Evolutionary conservation across 2,113 vertebrate genomes (phyloP).

Genomic region (Microtus montanus): DNA sequence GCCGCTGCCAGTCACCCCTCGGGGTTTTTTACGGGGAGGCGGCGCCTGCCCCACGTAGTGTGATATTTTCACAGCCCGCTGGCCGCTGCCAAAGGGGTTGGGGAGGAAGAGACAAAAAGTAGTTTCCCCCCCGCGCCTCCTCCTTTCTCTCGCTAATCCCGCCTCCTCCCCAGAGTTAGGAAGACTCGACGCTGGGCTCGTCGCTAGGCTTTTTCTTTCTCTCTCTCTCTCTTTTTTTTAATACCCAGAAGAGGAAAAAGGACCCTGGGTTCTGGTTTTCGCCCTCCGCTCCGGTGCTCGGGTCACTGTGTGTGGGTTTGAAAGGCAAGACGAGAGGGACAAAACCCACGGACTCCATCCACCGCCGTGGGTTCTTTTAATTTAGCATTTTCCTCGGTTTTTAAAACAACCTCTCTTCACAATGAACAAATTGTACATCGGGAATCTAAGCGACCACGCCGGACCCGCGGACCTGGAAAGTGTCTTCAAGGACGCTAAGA

Average conservation of each 20-base stretch:
- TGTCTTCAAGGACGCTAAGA: slow-evolving; percentile 98
- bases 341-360: slow-evolving; percentile 62
- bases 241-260: slow-evolving; percentile 51
- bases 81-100: slow-evolving; percentile 89
- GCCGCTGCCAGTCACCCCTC: slow-evolving; percentile 69
- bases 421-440: slow-evolving; percentile 99
- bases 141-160: slow-evolving; percentile 75
- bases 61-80: slow-evolving; percentile 94
- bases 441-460: slow-evolving; percentile 96
- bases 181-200: slow-evolving; percentile 69
- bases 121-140: slow-evolving; percentile 79
- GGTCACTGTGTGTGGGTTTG: slow-evolving; percentile 68
- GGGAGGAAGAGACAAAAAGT: slow-evolving; percentile 91
- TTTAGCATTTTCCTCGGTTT: slow-evolving; percentile 70
- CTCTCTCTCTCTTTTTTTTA: slow-evolving; percentile 7
- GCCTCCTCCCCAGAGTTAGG: slow-evolving; percentile 81
- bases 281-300: slow-evolving; percentile 74
- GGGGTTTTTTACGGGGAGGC: slow-evolving; percentile 87
- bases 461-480: slow-evolving; percentile 96
- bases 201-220: slow-evolving; percentile 62
- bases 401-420: slow-evolving; percentile 81
- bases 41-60: slow-evolving; percentile 90
- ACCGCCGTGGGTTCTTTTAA: slow-evolving; percentile 73
- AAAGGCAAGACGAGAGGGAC: slow-evolving; percentile 58
- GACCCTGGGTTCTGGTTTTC: slow-evolving; percentile 63